Evolutionary conservation across 2,888 invertebrate species (phyloP).

Genomic region (Andrena bicolor): DNA sequence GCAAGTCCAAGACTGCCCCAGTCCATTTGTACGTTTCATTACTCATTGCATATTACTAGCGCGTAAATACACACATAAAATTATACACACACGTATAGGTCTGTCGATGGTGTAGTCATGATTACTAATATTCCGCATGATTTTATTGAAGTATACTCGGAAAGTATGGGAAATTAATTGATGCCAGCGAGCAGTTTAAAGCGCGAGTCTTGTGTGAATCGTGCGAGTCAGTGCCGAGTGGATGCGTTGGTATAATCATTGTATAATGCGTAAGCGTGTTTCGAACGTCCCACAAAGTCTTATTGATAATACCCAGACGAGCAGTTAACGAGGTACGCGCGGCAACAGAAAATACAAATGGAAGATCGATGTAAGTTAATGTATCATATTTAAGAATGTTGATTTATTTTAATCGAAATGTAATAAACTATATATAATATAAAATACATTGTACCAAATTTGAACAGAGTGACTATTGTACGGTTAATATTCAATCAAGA

Average conservation of each 20-base stretch:
- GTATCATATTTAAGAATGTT: conserved; percentile 76
- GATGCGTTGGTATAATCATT: conserved; percentile 42
- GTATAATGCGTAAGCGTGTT: conserved; percentile 50
- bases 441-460: conserved; percentile 33
- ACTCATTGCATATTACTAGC: conserved; percentile 63
- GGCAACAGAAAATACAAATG: conserved; percentile 50
- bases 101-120: conserved; percentile 48
- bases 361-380: conserved; percentile 70
- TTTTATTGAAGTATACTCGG: conserved; percentile 52
- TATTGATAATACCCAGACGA: conserved; percentile 34
- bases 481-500: conserved; percentile 11
- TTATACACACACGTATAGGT: conserved; percentile 37
- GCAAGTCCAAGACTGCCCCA: conserved; percentile 60
- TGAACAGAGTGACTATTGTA: conserved; percentile 35
- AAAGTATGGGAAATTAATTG: conserved; percentile 44
- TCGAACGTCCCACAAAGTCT: conserved; percentile 49
- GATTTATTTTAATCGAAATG: conserved; percentile 77
- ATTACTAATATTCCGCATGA: conserved; percentile 48
- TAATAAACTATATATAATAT: conserved; percentile 72
- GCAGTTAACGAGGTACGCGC: conserved; percentile 40
- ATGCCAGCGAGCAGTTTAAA: conserved; percentile 39
- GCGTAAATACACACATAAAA: conserved; percentile 44
- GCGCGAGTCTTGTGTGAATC: conserved; percentile 26
- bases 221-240: conserved; percentile 42
- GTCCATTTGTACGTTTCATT: conserved; percentile 76